phyloP scores from a whole-genome alignment of 2,888 invertebrate genomes.

The Scaptomyza caliginosa region DNA sequence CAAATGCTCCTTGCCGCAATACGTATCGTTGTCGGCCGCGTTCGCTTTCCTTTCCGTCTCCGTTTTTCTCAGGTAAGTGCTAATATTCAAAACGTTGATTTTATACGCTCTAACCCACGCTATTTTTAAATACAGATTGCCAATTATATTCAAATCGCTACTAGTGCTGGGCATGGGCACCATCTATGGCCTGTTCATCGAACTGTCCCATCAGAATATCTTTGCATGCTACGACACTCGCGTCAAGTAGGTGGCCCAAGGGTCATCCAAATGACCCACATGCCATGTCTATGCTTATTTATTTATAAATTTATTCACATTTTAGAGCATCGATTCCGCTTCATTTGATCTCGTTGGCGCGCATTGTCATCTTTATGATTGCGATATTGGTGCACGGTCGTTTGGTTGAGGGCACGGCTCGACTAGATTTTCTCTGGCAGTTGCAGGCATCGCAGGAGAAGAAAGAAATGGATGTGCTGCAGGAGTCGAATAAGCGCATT shows the following conservation, averaged over 20 bases:
- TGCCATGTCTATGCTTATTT: neutral
- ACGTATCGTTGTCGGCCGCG: constrained; percentile 93
- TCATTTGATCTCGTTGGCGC: constrained; percentile 90
- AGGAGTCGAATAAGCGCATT: constrained; percentile 94
- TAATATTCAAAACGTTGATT: neutral
- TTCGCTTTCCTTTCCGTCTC: constrained; percentile 93
- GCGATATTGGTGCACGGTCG: constrained; percentile 93
- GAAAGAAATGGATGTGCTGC: constrained; percentile 95
- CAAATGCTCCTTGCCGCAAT: constrained; percentile 93
- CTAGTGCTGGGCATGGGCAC: constrained; percentile 91
- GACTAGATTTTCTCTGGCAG: constrained; percentile 93
- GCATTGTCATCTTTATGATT: constrained; percentile 92
- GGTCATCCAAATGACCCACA: constrained; percentile 19
- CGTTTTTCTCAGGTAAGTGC: constrained; percentile 88
- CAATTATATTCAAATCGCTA: constrained; percentile 92
- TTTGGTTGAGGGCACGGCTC: constrained; percentile 94
- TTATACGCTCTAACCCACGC: neutral
- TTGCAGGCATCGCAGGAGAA: constrained; percentile 95
- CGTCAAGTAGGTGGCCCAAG: constrained; percentile 87
- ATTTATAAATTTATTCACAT: constrained; percentile 4
- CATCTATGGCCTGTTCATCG: constrained; percentile 91
- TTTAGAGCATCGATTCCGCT: constrained; percentile 89
- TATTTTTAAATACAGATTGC: constrained; percentile 85
- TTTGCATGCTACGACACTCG: constrained; percentile 93
- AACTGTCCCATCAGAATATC: constrained; percentile 91